Evolutionary conservation across 1,140 invertebrate species (phyloP), one percentile per base, ranked within the genome.

Genomic region (Eupristina koningsbergeri): DNA sequence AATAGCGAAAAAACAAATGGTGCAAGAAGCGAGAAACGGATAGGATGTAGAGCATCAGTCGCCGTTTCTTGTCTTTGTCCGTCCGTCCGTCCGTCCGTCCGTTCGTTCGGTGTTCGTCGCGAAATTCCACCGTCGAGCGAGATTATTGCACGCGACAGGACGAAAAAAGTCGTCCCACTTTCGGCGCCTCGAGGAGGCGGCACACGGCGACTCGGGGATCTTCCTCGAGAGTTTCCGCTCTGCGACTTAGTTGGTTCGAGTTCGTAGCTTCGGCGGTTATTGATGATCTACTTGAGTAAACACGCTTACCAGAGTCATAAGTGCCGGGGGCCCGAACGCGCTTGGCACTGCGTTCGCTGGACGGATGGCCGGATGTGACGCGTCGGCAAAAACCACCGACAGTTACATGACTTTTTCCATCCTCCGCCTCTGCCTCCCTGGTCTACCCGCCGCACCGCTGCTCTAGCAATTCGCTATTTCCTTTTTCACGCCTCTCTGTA

Each of bases 301-400:
- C 87, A 91, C 87, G 88, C 86, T 89, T 86, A 86, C 88, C 85
- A 84, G n/a, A n/a, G 82, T 61, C 84, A 86, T 85, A 84, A 88
- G 84, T 84, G 71, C 85, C 79, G 87, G 87, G 77, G 87, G 87
- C 84, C 86, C 82, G 84, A 83, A 83, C 79, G 81, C 84, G 29
- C 79, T 78, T 81, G 75, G 77, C 84, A 80, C 86, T 89, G 85
- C 86, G 88, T 87, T 64, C 77, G 73, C 86, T 89, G 86, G 86
- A 89, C 89, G 86, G 87, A 88, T 89, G 88, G 89, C 89, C 89
- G 90, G 91, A 91, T 91, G 89, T 89, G 88, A 91, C 88, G 88
- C 74, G 80, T 81, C 86, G 76, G 86, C 87, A 92, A 91, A 91
- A 91, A 91, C 86, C 88, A 73, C 83, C 61, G 86, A 81, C 86